Conservation (phyloP, 2,797 vertebrate genomes). For the Oceanodroma leucorhoa region DNA sequence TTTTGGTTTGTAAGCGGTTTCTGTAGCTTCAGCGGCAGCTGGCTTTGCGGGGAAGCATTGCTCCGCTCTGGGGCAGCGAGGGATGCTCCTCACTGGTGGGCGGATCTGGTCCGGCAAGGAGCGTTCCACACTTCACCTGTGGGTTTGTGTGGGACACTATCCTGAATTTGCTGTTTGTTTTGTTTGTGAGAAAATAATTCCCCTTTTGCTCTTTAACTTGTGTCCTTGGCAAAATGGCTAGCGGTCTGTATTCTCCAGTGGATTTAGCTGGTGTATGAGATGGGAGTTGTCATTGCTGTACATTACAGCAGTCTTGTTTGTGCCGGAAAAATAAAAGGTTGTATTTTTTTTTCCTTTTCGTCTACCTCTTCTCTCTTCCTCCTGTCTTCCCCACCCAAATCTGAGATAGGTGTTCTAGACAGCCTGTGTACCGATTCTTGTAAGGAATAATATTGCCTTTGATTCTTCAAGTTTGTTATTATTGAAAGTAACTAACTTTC, state of each 20-base stretch:
- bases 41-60: neutral
- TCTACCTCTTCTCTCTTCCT: neutral
- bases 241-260: neutral
- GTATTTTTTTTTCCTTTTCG: neutral
- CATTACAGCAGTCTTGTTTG: neutral
- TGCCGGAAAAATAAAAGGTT: neutral
- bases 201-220: neutral
- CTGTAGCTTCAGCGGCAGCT: neutral
- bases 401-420: neutral
- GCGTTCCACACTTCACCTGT: fast-evolving
- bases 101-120: neutral
- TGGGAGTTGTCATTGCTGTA: neutral
- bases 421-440: neutral
- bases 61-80: fast-evolving
- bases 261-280: neutral
- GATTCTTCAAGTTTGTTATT: neutral
- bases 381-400: neutral
- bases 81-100: neutral
- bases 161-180: neutral
- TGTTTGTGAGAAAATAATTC: neutral
- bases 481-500: neutral
- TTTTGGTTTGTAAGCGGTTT: neutral
- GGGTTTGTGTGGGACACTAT: neutral
- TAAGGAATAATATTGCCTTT: neutral
- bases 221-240: neutral